These are phyloP conservation scores for Girardinus metallicus DNA, from an alignment of 2,797 vertebrate genomes.

Conservation along the genomic window DNA sequence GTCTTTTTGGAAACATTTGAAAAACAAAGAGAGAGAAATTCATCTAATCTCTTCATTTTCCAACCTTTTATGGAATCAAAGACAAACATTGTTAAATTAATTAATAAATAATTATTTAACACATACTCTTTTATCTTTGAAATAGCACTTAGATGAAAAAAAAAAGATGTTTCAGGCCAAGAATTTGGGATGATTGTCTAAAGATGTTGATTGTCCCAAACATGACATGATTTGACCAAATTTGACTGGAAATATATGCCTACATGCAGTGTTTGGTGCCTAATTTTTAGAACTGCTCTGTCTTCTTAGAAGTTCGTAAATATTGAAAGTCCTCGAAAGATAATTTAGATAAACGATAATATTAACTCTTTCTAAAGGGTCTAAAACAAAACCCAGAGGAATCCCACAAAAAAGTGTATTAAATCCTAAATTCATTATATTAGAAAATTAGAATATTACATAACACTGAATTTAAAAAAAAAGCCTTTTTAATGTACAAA, in stretches of 20 bases:
- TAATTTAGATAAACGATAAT: not conserved
- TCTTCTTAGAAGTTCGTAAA: not conserved
- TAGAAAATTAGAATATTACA: not conserved
- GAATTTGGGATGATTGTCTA: not conserved
- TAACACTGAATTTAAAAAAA: not conserved
- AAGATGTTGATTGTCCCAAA: not conserved
- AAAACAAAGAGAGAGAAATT: not conserved
- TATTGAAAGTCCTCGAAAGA: not conserved
- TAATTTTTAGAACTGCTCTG: not conserved
- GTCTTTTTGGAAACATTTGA: not conserved
- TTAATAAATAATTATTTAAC: not conserved
- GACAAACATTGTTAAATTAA: not conserved
- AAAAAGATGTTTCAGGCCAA: not conserved
- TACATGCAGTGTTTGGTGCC: not conserved
- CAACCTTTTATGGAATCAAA: not conserved
- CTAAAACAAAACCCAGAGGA: not conserved
- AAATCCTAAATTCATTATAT: not conserved
- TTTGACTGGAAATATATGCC: not conserved
- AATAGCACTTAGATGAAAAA: not conserved
- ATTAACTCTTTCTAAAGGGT: not conserved
- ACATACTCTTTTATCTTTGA: not conserved
- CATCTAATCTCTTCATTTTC: not conserved
- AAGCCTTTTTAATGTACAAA: not conserved
- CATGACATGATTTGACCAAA: not conserved
- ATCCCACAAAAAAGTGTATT: not conserved